These are phyloP conservation scores for Araneus ventricosus DNA, from an alignment of 1,140 invertebrate species.

Conservation along the genomic window DNA sequence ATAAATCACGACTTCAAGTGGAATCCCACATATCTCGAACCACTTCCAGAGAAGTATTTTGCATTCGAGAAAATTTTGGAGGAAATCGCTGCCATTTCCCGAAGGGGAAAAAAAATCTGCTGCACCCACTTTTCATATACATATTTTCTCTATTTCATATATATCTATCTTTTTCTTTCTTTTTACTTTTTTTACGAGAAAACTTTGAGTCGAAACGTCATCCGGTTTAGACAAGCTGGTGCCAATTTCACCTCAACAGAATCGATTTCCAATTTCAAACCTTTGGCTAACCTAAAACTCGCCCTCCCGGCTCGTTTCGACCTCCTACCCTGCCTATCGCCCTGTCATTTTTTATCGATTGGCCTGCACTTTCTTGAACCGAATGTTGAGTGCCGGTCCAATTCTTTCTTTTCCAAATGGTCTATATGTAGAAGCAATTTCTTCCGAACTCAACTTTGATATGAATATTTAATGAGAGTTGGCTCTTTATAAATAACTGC, in stretches of 20 bases:
- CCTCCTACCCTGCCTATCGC: neutral
- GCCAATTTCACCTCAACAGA: slow-evolving; percentile 71
- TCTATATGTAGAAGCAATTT: neutral
- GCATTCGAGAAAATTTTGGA: slow-evolving; percentile 23
- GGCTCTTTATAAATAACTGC: too few relatives aligned
- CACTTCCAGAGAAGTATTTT: slow-evolving; percentile 23
- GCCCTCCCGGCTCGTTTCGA: neutral
- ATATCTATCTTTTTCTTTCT: slow-evolving; percentile 22
- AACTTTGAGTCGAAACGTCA: slow-evolving; percentile 68
- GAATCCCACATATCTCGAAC: neutral
- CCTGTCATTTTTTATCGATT: slow-evolving; percentile 70
- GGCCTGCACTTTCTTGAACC: slow-evolving; percentile 1
- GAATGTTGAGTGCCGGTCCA: neutral
- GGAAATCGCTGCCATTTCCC: neutral
- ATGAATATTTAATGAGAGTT: too few relatives aligned
- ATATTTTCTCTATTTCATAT: slow-evolving; percentile 50
- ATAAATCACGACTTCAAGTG: neutral
- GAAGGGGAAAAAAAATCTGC: neutral
- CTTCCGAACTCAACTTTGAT: too few relatives aligned
- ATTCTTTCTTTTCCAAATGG: neutral
- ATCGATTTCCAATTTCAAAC: slow-evolving; percentile 52
- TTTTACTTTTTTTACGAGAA: slow-evolving; percentile 38
- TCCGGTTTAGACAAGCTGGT: slow-evolving; percentile 64
- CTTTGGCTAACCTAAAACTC: slow-evolving; percentile 54
- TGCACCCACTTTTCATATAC: slow-evolving; percentile 20